Evolutionary conservation across 35 echinoderm and acorn worm genomes (phyloP).

Genomic region (Anneissia japonica): DNA sequence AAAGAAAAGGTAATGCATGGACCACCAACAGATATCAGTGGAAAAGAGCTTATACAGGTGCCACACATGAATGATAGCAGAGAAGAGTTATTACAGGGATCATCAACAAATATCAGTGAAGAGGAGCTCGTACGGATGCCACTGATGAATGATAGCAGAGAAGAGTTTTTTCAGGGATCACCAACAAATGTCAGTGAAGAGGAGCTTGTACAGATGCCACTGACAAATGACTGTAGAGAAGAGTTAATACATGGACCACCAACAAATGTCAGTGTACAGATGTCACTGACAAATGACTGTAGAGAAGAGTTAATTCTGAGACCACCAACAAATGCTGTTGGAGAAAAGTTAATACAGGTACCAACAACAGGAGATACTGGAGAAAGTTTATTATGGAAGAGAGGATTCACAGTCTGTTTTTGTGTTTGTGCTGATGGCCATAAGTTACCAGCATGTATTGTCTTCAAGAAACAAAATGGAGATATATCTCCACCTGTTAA

Average conservation of each 20-base stretch:
- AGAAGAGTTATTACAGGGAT: background rate
- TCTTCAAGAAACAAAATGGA: background rate
- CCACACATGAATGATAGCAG: background rate
- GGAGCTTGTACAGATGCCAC: background rate
- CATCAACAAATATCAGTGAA: background rate
- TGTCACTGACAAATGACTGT: no score
- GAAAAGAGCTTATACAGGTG: background rate
- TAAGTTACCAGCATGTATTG: background rate
- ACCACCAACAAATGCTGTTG: no score
- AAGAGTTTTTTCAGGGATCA: no score
- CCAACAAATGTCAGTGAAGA: background rate
- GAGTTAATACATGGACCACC: background rate
- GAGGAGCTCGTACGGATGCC: background rate
- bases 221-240: background rate
- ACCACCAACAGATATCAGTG: no score
- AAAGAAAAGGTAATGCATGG: no score
- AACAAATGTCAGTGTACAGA: no score
- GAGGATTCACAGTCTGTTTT: background rate
- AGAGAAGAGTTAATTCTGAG: background rate
- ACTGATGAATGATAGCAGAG: background rate
- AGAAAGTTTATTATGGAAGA: background rate
- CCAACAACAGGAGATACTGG: background rate
- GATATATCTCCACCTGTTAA: background rate
- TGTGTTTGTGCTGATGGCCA: background rate
- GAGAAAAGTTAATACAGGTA: background rate